A percentile compares a stretch with the other conserved stretches of the same genome.
phyloP scores from a whole-genome alignment of 2,888 invertebrate genomes.

The Seira ritae region DNA sequence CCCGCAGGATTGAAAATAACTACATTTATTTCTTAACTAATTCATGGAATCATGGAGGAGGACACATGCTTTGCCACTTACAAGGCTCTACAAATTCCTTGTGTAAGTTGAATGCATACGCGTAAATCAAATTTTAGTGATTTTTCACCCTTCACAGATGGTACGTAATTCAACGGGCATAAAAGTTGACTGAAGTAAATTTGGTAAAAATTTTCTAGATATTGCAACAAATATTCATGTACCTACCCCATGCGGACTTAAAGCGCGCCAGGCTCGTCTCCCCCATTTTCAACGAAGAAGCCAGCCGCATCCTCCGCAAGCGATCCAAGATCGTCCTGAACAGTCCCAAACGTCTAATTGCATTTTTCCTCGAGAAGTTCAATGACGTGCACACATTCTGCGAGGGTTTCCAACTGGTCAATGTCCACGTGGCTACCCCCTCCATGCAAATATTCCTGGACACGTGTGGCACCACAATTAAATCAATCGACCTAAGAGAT shows the following conservation, averaged over 20 bases:
- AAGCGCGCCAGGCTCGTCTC: slow-evolving; percentile 54
- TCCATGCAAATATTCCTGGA: slow-evolving; percentile 56
- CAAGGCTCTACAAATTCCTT: slow-evolving; percentile 52
- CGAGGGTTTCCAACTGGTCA: slow-evolving; percentile 59
- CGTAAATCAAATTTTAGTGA: not conserved
- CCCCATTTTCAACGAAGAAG: slow-evolving; percentile 57
- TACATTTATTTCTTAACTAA: too few relatives aligned
- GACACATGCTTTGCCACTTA: slow-evolving; percentile 31
- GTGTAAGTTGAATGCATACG: slow-evolving; percentile 43
- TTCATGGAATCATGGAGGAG: slow-evolving; percentile 41
- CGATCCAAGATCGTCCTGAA: slow-evolving; percentile 62
- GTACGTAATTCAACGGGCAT: too few relatives aligned
- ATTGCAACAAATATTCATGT: slow-evolving; percentile 47
- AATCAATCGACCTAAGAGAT: slow-evolving; percentile 55
- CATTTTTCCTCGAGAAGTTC: slow-evolving; percentile 61
- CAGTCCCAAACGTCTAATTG: slow-evolving; percentile 50
- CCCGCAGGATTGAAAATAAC: too few relatives aligned
- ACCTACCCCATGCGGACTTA: slow-evolving; percentile 57
- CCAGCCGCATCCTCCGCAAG: slow-evolving; percentile 52
- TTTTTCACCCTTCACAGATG: too few relatives aligned
- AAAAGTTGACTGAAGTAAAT: too few relatives aligned
- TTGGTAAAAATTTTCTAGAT: slow-evolving; percentile 39
- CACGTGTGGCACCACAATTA: slow-evolving; percentile 35
- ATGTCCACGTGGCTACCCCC: slow-evolving; percentile 59
- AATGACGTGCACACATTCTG: slow-evolving; percentile 40